Evolutionary conservation across 2,113 vertebrate species (phyloP).

Genomic region (Rhea americana): DNA sequence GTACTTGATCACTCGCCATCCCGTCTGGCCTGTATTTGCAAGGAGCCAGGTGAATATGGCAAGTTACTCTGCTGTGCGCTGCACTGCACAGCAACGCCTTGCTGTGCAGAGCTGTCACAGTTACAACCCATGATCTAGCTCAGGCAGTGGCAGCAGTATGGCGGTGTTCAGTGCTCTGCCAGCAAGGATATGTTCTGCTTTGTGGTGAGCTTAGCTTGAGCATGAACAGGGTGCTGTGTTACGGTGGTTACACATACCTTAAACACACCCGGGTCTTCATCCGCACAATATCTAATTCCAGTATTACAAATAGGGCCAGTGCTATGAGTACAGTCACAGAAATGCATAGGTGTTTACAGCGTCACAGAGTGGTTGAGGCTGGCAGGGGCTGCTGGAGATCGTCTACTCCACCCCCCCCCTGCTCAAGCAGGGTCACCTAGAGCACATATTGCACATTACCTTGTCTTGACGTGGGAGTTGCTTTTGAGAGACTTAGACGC

Average conservation of each 20-base stretch:
- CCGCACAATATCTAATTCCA: not conserved
- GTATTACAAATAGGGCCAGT: not conserved
- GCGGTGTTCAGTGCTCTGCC: not conserved
- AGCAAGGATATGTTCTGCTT: not conserved
- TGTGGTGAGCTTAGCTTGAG: not conserved
- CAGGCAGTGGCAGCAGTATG: not conserved
- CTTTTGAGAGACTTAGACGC: not conserved
- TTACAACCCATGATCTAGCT: not conserved
- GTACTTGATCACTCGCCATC: not conserved
- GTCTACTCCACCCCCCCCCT: too few relatives aligned
- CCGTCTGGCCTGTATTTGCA: not conserved
- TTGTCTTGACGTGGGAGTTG: not conserved
- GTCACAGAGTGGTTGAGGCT: too few relatives aligned
- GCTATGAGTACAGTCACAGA: not conserved
- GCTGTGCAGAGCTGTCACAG: not conserved
- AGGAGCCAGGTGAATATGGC: accelerated
- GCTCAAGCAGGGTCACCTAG: too few relatives aligned
- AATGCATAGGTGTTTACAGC: not conserved
- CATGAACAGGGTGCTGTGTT: not conserved
- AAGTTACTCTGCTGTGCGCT: not conserved
- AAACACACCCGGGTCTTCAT: not conserved
- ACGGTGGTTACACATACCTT: accelerated
- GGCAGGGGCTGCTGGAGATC: too few relatives aligned
- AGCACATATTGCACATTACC: not conserved
- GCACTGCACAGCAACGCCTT: accelerated